These are phyloP conservation scores for Himalopsyche kuldschensis DNA, from an alignment of 2,888 invertebrate genomes.

Conservation along the genomic window DNA sequence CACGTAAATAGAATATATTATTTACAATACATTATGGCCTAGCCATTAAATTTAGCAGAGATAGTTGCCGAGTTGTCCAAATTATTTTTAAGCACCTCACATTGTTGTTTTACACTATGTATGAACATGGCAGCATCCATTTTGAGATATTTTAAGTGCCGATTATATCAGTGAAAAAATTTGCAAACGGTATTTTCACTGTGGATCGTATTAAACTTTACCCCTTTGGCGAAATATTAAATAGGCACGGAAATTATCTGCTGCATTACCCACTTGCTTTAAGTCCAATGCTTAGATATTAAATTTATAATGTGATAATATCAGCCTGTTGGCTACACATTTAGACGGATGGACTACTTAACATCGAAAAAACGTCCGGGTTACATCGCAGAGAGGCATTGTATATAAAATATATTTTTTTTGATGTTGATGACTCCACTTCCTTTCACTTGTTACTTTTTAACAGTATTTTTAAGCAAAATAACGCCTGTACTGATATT, in stretches of 20 bases:
- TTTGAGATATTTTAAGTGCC: not conserved
- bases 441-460: too few relatives aligned
- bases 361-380: not conserved
- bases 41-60: too few relatives aligned
- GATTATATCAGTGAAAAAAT: not conserved
- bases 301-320: constrained; percentile 1
- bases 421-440: too few relatives aligned
- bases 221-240: not conserved
- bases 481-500: too few relatives aligned
- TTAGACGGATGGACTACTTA: not conserved
- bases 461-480: too few relatives aligned
- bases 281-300: not conserved
- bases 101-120: not conserved
- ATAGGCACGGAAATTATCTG: not conserved
- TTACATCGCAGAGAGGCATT: too few relatives aligned
- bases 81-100: too few relatives aligned
- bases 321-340: not conserved
- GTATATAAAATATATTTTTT: too few relatives aligned
- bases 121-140: not conserved
- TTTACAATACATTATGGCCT: too few relatives aligned
- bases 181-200: not conserved
- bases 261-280: not conserved
- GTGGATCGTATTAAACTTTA: not conserved
- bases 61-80: too few relatives aligned
- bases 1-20: too few relatives aligned